Evolutionary conservation across 2,888 invertebrate species (phyloP).

Genomic region (Acleris cristana): DNA sequence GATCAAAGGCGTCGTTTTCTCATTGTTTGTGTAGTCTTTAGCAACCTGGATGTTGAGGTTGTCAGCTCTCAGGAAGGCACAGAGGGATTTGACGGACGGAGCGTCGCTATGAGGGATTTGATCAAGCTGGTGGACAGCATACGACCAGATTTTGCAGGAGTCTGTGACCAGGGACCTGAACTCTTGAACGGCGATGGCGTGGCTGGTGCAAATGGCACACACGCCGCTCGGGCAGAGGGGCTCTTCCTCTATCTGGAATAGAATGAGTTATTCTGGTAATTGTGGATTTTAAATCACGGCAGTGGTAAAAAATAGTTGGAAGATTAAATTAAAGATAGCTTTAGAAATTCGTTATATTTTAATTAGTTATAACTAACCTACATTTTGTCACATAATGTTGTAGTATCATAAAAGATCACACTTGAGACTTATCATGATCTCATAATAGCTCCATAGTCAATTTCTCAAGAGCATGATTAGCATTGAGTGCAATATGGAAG

Average conservation of each 20-base stretch:
- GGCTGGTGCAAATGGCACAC: slow-evolving; percentile 62
- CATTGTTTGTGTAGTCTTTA: slow-evolving; percentile 56
- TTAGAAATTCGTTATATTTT: too few relatives aligned
- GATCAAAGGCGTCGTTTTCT: slow-evolving; percentile 55
- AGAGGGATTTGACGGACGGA: slow-evolving; percentile 55
- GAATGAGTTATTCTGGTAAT: slow-evolving; percentile 18
- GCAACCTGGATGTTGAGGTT: slow-evolving; percentile 56
- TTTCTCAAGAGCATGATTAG: too few relatives aligned
- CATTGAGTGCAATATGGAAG: too few relatives aligned
- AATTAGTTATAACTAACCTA: too few relatives aligned
- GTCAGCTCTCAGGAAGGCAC: slow-evolving; percentile 58
- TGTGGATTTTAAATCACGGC: not conserved
- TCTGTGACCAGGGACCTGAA: slow-evolving; percentile 61
- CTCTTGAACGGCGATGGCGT: slow-evolving; percentile 64
- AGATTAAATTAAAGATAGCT: too few relatives aligned
- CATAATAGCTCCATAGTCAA: too few relatives aligned
- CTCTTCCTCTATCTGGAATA: slow-evolving; percentile 69
- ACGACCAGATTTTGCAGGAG: slow-evolving; percentile 61
- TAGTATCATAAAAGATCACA: too few relatives aligned
- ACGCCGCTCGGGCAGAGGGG: slow-evolving; percentile 57
- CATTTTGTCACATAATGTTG: too few relatives aligned
- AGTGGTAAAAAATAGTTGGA: too few relatives aligned
- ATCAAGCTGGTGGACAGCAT: slow-evolving; percentile 54
- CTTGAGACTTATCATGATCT: not conserved
- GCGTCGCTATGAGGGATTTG: slow-evolving; percentile 43